A percentile compares a stretch with the other conserved stretches of the same genome.
Conservation (phyloP, 2,113 vertebrate species). For the Festucalex cinctus region DNA sequence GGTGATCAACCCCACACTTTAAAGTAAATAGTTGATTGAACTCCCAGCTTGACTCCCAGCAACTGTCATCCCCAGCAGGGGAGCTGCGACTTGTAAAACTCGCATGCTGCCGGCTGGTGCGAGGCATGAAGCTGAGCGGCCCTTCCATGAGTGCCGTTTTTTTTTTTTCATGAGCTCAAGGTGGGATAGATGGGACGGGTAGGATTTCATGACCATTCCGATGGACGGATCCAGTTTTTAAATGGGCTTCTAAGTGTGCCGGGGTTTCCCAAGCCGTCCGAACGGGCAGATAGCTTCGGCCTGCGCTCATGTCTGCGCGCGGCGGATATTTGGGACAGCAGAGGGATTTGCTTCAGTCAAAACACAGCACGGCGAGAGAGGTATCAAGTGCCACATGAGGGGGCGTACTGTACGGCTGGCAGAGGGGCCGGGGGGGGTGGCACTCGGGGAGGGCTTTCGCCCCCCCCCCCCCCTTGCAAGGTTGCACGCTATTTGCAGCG, state of each 20-base stretch:
- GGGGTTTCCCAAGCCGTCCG: constrained; percentile 25
- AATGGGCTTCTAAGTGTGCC: constrained; percentile 15
- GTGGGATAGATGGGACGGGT: constrained; percentile 11
- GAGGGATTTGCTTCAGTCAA: constrained; percentile 53
- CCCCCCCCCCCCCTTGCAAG: constrained; percentile 12
- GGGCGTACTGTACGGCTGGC: constrained; percentile 24
- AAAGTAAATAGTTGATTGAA: constrained; percentile 57
- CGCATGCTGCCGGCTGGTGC: constrained; percentile 28
- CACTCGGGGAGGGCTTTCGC: constrained; percentile 25
- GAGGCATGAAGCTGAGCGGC: constrained; percentile 24
- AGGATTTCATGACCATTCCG: constrained; percentile 36
- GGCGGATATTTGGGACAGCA: constrained; percentile 31
- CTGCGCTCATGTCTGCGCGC: constrained; percentile 37
- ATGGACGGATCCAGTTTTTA: constrained; percentile 15
- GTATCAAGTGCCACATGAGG: constrained; percentile 38
- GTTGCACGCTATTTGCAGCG: constrained; percentile 56
- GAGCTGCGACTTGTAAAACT: constrained; percentile 27
- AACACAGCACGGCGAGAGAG: constrained; percentile 45
- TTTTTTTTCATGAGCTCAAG: constrained; percentile 16
- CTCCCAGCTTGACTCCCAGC: constrained; percentile 32
- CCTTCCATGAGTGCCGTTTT: constrained; percentile 27
- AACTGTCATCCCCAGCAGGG: constrained; percentile 32
- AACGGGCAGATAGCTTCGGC: constrained; percentile 24
- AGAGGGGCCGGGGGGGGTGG: constrained; percentile 30
- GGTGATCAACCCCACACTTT: constrained; percentile 51